Conservation (phyloP, 2,113 vertebrate genomes). For the Scolopax mira region DNA sequence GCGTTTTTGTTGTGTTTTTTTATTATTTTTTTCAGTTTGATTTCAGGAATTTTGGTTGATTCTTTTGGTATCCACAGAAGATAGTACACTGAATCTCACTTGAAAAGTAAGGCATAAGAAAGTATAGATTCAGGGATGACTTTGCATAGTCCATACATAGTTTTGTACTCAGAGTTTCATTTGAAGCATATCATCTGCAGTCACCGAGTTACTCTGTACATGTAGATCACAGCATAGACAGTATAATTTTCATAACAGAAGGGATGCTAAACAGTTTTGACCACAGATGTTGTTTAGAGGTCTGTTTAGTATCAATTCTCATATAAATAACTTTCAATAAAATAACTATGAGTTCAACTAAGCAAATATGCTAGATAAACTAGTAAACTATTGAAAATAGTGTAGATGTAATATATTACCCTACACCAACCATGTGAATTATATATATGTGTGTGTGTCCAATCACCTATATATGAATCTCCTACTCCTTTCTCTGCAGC, state of each 20-base stretch:
- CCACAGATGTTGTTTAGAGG: neutral
- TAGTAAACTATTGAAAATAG: neutral
- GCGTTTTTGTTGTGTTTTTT: neutral
- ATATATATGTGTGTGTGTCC: fast-evolving
- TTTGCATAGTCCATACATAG: neutral
- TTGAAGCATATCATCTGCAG: neutral
- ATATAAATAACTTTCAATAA: neutral
- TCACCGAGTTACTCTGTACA: neutral
- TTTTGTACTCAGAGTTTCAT: neutral
- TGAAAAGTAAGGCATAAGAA: neutral
- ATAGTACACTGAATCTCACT: neutral
- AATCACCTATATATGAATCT: neutral
- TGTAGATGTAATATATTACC: neutral
- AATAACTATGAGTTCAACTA: neutral
- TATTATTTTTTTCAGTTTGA: neutral
- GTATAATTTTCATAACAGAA: neutral
- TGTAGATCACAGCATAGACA: neutral
- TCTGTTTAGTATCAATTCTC: neutral
- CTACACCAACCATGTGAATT: neutral
- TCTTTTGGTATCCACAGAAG: neutral
- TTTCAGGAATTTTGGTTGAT: neutral
- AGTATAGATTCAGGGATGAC: neutral
- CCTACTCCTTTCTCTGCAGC: conserved; percentile 69
- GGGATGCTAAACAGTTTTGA: neutral
- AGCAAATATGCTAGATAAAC: neutral